Evolutionary conservation across 2,113 vertebrate genomes (phyloP).

Genomic region (Nematolebias whitei): DNA sequence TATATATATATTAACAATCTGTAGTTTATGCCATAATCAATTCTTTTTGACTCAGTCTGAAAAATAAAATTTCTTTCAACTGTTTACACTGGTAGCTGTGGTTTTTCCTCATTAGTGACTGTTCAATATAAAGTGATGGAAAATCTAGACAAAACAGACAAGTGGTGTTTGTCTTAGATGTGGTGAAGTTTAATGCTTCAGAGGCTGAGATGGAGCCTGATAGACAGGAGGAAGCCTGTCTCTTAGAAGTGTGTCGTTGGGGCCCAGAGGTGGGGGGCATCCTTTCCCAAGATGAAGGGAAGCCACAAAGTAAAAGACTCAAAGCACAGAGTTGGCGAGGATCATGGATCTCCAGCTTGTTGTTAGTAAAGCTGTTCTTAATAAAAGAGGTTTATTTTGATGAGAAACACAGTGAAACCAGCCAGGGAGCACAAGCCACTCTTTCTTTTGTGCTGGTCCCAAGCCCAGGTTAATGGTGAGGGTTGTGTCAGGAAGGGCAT

Average conservation of each 20-base stretch:
- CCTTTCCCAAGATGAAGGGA: constrained; percentile 38
- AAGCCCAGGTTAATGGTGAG: no score
- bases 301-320: constrained; percentile 27
- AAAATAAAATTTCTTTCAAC: constrained; percentile 10
- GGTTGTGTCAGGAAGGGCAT: no score
- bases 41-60: not conserved
- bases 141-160: constrained; percentile 38
- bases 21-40: not conserved
- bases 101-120: constrained; percentile 43
- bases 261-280: constrained; percentile 50
- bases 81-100: constrained; percentile 40
- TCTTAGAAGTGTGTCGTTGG: constrained; percentile 50
- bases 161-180: constrained; percentile 47
- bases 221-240: constrained; percentile 2
- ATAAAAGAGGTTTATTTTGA: constrained; percentile 46
- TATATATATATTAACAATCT: no score
- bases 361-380: constrained; percentile 33
- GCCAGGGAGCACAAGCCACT: no score
- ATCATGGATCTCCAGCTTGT: constrained; percentile 32
- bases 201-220: constrained; percentile 23
- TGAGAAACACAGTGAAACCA: constrained; percentile 22
- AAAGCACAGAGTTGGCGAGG: constrained; percentile 19
- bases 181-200: constrained; percentile 53
- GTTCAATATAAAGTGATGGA: constrained; percentile 38
- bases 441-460: no score